phyloP scores from a whole-genome alignment of 1,140 invertebrate genomes.

The Doryteuthis pealeii region DNA sequence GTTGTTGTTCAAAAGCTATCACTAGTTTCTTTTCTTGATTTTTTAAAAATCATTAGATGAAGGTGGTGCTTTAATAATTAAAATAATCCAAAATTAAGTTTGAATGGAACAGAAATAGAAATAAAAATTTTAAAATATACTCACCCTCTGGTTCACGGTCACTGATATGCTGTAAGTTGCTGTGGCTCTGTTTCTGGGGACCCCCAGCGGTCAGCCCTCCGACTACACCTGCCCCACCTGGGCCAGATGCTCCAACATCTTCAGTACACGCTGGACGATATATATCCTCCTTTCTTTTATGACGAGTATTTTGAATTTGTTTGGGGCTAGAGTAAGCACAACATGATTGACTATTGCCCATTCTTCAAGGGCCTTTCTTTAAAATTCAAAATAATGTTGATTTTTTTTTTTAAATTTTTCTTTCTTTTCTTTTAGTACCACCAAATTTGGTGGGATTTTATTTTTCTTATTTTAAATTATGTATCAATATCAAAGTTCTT shows the following conservation, averaged over 20 bases:
- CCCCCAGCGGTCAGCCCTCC: background rate
- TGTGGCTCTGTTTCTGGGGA: background rate
- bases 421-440: no score
- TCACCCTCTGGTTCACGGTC: conserved; percentile 5
- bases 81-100: no score
- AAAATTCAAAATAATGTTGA: no score
- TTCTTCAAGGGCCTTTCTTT: background rate
- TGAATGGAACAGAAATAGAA: no score
- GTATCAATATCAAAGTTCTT: no score
- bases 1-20: no score
- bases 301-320: background rate
- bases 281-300: background rate
- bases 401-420: no score
- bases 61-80: no score
- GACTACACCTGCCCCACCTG: background rate
- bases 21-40: no score
- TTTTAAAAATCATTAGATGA: no score
- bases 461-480: no score
- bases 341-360: conserved; percentile 9
- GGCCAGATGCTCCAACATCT: background rate
- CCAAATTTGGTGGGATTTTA: no score
- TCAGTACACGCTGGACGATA: background rate
- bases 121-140: background rate
- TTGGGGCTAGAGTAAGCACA: conserved; percentile 9
- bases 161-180: conserved; percentile 11